A percentile compares a stretch with the other conserved stretches of the same genome.
Conservation (phyloP, 2,113 vertebrate species). For the Phrynocephalus versicolor region DNA sequence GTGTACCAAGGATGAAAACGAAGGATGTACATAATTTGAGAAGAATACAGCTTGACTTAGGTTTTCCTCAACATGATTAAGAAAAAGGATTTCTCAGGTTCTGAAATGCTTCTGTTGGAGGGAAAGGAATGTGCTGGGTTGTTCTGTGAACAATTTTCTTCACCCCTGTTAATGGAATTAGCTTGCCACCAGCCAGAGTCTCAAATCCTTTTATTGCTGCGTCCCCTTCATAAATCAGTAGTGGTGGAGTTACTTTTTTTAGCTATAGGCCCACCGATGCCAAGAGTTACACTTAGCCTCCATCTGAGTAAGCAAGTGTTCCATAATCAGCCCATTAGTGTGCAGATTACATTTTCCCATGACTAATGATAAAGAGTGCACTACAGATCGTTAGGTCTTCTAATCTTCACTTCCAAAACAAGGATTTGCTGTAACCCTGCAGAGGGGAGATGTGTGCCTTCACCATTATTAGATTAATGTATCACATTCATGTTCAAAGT, state of each 20-base stretch:
- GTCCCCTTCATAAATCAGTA: not conserved
- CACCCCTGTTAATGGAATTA: constrained; percentile 5
- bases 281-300: not conserved
- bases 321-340: constrained; percentile 22
- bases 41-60: not conserved
- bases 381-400: not conserved
- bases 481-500: constrained; percentile 16
- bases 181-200: not conserved
- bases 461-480: constrained; percentile 20
- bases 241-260: constrained; percentile 10
- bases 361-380: not conserved
- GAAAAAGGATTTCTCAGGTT: not conserved
- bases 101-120: not conserved
- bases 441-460: constrained; percentile 4
- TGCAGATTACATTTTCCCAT: constrained; percentile 21
- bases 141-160: not conserved
- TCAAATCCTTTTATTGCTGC: not conserved
- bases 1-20: not conserved
- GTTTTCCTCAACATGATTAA: not conserved
- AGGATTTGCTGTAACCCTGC: not conserved
- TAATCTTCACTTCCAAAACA: constrained; percentile 5
- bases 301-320: constrained; percentile 13
- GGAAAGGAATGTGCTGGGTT: not conserved
- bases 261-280: constrained; percentile 22
- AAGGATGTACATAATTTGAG: not conserved